Evolutionary conservation across 2,888 invertebrate species (phyloP), one percentile per base, ranked within the genome.

Genomic region (Cataglyphis altisquamis): DNA sequence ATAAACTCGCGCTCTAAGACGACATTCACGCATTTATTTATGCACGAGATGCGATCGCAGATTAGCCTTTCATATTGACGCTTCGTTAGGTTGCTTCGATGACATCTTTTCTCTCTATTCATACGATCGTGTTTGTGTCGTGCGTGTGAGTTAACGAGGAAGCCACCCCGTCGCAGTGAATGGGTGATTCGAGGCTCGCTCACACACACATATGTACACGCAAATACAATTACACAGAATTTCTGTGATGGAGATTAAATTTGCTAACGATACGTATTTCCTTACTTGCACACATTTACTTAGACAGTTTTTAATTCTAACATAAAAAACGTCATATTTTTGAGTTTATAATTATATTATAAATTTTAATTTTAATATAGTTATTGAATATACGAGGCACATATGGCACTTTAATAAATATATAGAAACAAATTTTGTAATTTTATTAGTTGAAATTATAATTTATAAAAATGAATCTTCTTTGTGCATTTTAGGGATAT

Each of bases 11-110:
- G 60, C 25, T 66, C 66, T 68, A 72, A 66, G 52, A 67, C 39
- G 39, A 52, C 4, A 52, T 52, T n/a, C 5, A 41, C 68, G 21
- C 74, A 75, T 21, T 39, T 70, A 85, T 82, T 81, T 87, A 66
- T 80, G 89, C 83, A 81, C 86, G 90, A 84, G 82, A 87, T 67
- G 86, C 84, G 77, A 70, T 80, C 70, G 45, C 41, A 60, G 64
- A 84, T 88, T 89, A 85, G 90, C 88, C 86, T 90, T 72, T 88
- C 86, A 88, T 86, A 91, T 91, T 93, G 91, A 92, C 89, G 93
- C 94, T 94, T 94, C 88, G 88, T 90, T 93, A 92, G 93, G 90
- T 92, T 92, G 92, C 91, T 91, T 90, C 91, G 91, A 88, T 92
- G 88, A 91, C 85, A 86, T 84, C 86, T 83, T 78, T 82, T 82